Base-by-base conservation (phyloP, 2,888 invertebrate genomes). In the Melieria crassipennis region DNA sequence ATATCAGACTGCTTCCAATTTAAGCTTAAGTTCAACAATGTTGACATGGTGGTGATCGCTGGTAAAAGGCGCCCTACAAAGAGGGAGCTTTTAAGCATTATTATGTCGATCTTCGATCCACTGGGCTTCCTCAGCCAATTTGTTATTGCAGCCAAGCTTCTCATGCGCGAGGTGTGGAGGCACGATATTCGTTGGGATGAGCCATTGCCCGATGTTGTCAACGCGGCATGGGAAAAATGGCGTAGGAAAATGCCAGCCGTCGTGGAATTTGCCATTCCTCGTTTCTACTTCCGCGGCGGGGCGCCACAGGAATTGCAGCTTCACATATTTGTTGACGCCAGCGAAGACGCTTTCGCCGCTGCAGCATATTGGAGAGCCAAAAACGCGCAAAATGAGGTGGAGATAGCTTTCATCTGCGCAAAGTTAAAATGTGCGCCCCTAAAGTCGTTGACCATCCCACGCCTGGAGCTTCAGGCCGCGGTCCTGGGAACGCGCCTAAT, bases 101-200 rank as follows among this genome's bases (percentile, higher is more conserved):
- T 70, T 13, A 73, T 69, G 71, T 71, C 66, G 10, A 69, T 60
- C 2, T 65, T 71, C 60, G 72, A 69, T 46, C 67, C 72, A 4
- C 43, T 73, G 43, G 73, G 73, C 13, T 71, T 67, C 50, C 47
- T 75, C 9, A 61, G 64, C 45, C 45, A 73, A 64, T 75, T 30
- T 42, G 64, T 58, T 1, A 43, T 69, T 6, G 57, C 60, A 0
- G 64, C 67, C 5, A 75, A 72, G 60, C 9, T 73, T 7, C 11
- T 73, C 45, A 9, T 73, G 63, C 50, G 69, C 9, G 69, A 72
- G 5, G 64, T 67, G 30, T 72, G 72, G 72, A 70, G n/a, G 30
- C 42, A 57, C 11, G 48, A 48, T 0, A 7, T 73, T 6, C 48
- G 45, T 5, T 75, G 72, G 68, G 68, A 73, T 43, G 73, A 73